A percentile compares a stretch with the other conserved stretches of the same genome.
phyloP scores from a whole-genome alignment of 1,140 invertebrate genomes.

The Drosophila equinoxialis region DNA sequence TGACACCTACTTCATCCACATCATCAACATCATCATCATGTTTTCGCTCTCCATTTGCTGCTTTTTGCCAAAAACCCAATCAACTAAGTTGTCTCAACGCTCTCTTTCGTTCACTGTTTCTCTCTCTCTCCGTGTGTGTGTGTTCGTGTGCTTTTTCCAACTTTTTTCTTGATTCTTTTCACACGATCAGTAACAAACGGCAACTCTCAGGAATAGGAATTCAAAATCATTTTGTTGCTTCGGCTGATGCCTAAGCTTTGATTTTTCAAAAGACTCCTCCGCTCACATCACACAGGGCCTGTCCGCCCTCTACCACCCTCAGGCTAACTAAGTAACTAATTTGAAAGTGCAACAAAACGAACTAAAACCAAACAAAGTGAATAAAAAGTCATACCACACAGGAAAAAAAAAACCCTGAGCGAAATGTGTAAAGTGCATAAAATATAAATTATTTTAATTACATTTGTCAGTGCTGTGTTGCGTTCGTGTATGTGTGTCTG shows the following conservation, averaged over 20 bases:
- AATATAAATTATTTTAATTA: constrained; percentile 58
- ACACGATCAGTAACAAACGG: constrained; percentile 69
- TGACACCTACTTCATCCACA: no score
- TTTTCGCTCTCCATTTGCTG: background rate
- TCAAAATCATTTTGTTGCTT: constrained; percentile 56
- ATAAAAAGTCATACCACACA: constrained; percentile 25
- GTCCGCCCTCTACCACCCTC: constrained; percentile 10
- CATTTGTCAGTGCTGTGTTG: constrained; percentile 36
- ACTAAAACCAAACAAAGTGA: constrained; percentile 14
- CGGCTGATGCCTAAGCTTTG: constrained; percentile 31
- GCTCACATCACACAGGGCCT: constrained; percentile 10
- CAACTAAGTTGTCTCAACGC: constrained; percentile 44
- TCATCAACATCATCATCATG: no score
- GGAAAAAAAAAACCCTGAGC: constrained; percentile 11
- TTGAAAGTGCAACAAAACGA: constrained; percentile 44
- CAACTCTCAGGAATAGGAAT: constrained; percentile 67
- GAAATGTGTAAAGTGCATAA: constrained; percentile 27
- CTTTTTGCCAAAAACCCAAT: constrained; percentile 46
- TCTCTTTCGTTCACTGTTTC: constrained; percentile 6
- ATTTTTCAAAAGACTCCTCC: constrained; percentile 34
- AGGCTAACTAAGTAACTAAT: constrained; percentile 27
- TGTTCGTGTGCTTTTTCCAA: constrained; percentile 53
- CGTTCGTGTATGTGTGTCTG: constrained; percentile 34
- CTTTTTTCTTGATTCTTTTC: constrained; percentile 54
- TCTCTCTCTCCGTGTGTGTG: constrained; percentile 29